Conservation (phyloP, 2,113 vertebrate genomes). For the Bothrops jararaca region DNA sequence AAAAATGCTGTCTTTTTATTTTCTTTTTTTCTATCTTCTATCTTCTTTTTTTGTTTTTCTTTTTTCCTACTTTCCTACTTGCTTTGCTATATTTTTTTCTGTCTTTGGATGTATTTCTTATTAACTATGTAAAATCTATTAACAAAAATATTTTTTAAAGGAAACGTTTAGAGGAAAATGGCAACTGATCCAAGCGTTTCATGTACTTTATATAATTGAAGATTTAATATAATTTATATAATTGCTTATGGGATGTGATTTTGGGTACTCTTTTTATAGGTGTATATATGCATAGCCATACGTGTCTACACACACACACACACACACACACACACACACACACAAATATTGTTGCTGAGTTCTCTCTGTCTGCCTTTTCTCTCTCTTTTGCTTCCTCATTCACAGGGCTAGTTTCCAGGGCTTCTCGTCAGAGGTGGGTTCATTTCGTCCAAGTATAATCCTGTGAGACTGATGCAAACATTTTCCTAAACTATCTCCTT, state of each 20-base stretch:
- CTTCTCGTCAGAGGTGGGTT: neutral
- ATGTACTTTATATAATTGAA: neutral
- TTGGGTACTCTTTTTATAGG: neutral
- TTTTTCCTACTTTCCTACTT: neutral
- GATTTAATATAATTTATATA: neutral
- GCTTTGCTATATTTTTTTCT: neutral
- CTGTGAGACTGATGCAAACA: neutral
- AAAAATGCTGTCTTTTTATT: neutral
- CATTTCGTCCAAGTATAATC: neutral
- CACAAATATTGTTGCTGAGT: neutral
- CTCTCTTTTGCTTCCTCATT: neutral
- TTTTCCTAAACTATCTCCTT: neutral
- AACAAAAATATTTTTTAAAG: neutral
- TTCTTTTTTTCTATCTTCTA: neutral
- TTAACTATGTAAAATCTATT: neutral
- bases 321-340: neutral
- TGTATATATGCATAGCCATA: neutral
- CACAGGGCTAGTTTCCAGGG: neutral
- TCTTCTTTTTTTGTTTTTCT: neutral
- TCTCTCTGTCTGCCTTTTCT: neutral
- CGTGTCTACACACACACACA: neutral
- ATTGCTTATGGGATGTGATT: neutral
- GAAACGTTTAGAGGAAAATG: neutral
- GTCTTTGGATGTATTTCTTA: neutral
- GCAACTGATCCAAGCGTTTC: neutral